Evolutionary conservation across 2,797 vertebrate genomes (phyloP).

Genomic region (Botia kubotai): DNA sequence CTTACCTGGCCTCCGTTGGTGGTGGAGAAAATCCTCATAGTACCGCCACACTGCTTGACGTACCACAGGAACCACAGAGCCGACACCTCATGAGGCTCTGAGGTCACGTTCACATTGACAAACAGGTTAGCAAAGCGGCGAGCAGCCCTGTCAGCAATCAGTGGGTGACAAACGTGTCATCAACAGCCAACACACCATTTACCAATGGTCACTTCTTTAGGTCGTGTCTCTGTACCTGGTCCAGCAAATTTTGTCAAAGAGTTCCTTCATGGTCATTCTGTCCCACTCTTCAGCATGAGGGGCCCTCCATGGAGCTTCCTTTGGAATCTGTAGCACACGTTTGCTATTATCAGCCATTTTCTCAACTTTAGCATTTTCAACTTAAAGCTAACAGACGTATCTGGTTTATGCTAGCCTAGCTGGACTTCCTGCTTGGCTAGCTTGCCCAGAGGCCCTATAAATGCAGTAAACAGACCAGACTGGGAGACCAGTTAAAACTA

Average conservation of each 20-base stretch:
- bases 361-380: neutral
- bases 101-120: slow-evolving; percentile 92
- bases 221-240: slow-evolving; percentile 81
- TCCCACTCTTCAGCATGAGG: slow-evolving; percentile 95
- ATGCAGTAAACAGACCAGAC: neutral
- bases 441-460: too few species aligned
- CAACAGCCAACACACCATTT: slow-evolving; percentile 1
- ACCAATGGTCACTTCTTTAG: neutral
- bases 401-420: too few species aligned
- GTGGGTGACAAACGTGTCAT: neutral
- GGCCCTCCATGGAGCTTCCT: slow-evolving; percentile 94
- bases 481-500: too few species aligned
- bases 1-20: slow-evolving; percentile 93
- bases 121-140: slow-evolving; percentile 88
- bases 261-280: slow-evolving; percentile 91
- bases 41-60: slow-evolving; percentile 94
- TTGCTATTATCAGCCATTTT: slow-evolving; percentile 8
- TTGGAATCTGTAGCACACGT: slow-evolving; percentile 85
- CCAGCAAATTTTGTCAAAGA: slow-evolving; percentile 92
- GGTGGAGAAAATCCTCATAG: slow-evolving; percentile 91
- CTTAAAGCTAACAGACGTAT: neutral
- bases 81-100: slow-evolving; percentile 94
- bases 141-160: slow-evolving; percentile 73
- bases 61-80: slow-evolving; percentile 99
- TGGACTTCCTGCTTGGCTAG: too few species aligned